Base-by-base conservation (phyloP, 92 coral and sea anemone genomes). In the Porites cylindrica region DNA sequence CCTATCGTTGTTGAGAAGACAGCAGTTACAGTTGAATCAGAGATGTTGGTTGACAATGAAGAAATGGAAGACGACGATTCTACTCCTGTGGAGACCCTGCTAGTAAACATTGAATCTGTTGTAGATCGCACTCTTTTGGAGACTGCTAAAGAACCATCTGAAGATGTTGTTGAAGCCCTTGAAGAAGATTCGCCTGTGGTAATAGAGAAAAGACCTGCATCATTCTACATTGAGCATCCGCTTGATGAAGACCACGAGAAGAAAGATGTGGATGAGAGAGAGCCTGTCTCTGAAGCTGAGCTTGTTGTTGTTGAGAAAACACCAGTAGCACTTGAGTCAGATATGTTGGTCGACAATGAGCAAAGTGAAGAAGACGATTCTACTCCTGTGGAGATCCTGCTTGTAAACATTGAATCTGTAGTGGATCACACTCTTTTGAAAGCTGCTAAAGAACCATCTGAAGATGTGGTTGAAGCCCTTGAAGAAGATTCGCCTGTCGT, bases 371-470 rank as follows among this genome's bases (percentile, higher is more conserved):
- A 59, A 8, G 70, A 58, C 19, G 87, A 61, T 65, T 10, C 16
- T 14, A n/a, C 85, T 12, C 52, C 75, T 16, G 76, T 81, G 23
- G 76, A 70, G 66, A 50, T 18, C 43, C 24, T 51, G 52, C 85
- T 81, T 11, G 23, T 62, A 3, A 78, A 78, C 13, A 78, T 64
- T 64, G 82, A 78, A 78, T 63, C 60, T 2, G 70, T 64, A 47
- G 47, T 75, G 0, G 74, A 66, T 23, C 32, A 66, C 23, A 72
- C 59, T 0, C 20, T 51, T 2, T 20, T 32, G 38, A 10, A 32
- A 7, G 7, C 16, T 13, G 50, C 51, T 58, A 17, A 10, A n/a
- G 67, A 23, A 61, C 20, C 66, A 10, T 7, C 51, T 5, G 21
- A 76, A 23, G 67, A 76, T 53, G 51, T 65, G 17, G 63, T 56